These are phyloP conservation scores for Neostethus bicornis DNA, from an alignment of 2,797 vertebrate genomes.

Conservation along the genomic window DNA sequence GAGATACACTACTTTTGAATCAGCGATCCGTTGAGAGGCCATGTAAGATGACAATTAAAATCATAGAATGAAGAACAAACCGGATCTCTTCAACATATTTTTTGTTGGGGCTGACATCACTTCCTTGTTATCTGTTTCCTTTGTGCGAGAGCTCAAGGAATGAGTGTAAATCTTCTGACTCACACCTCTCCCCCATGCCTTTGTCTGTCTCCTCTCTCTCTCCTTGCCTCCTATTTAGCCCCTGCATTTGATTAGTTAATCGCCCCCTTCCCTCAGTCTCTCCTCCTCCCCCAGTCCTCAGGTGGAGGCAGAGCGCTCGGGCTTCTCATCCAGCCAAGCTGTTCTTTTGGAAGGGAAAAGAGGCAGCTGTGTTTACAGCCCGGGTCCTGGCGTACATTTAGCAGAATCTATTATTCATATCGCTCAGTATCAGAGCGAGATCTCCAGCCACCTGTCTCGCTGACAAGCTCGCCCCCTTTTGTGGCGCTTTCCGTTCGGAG, in stretches of 20 bases:
- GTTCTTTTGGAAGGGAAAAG: conserved; percentile 99
- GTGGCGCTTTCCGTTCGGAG: conserved; percentile 98
- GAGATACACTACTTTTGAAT: no score
- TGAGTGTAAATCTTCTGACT: conserved; percentile 61
- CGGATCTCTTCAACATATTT: no score
- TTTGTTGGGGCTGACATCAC: conserved; percentile 54
- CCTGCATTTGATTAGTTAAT: conserved; percentile 86
- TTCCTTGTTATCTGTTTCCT: conserved; percentile 55
- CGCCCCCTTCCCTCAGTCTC: conserved; percentile 28
- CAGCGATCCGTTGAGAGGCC: no score
- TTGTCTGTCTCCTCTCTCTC: conserved; percentile 69
- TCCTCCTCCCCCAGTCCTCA: conserved; percentile 86
- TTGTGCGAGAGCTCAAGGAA: conserved; percentile 51
- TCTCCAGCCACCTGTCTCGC: conserved; percentile 99
- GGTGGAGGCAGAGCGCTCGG: conserved; percentile 92
- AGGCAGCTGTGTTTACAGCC: conserved; percentile 99
- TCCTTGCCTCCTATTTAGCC: conserved; percentile 81
- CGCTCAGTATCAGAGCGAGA: conserved; percentile 99
- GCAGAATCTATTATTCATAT: conserved; percentile 99
- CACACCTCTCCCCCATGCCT: conserved; percentile 57
- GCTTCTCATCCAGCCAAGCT: conserved; percentile 95
- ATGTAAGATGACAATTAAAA: no score
- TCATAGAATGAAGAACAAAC: no score
- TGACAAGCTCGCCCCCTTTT: conserved; percentile 99
- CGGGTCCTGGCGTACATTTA: conserved; percentile 99